Evolutionary conservation across 1,140 invertebrate species (phyloP), one percentile per base, ranked within the genome.

Genomic region (Thereuonema tuberculata): DNA sequence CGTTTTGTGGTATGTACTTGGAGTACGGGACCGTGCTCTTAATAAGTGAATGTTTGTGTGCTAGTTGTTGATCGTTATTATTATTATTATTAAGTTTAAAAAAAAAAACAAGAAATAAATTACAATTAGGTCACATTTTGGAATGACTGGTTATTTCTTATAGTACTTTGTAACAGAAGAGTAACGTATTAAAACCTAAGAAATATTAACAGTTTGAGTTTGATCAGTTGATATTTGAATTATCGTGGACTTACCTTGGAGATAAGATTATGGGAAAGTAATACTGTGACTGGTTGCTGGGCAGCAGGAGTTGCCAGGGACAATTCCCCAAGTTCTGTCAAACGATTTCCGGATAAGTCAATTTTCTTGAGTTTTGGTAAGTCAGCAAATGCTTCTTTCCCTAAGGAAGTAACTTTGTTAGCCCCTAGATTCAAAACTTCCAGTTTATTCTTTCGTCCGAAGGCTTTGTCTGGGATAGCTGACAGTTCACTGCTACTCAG

Each of bases 51-150:
- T n/a, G n/a, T n/a, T n/a, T n/a, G n/a, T n/a, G n/a, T n/a, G n/a
- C n/a, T n/a, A n/a, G n/a, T n/a, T n/a, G n/a, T n/a, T n/a, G n/a
- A n/a, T n/a, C n/a, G n/a, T n/a, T n/a, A n/a, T 37, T 23, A 15
- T 55, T 12, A 55, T 14, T 50, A 1, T 55, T 31, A n/a, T n/a
- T n/a, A n/a, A n/a, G n/a, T n/a, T n/a, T n/a, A n/a, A n/a, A n/a
- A n/a, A n/a, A n/a, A n/a, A 20, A 23, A 50, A 61, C 63, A 66
- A 67, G 49, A 2, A 48, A 24, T 60, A 65, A 60, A 28, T 27
- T 53, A 50, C 26, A 21, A 60, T n/a, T 49, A 29, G 61, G 50
- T 29, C 25, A 53, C 49, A 56, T 59, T 15, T 20, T n/a, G n/a
- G n/a, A n/a, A n/a, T n/a, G n/a, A n/a, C n/a, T n/a, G n/a, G n/a